Conservation (phyloP, 2,797 vertebrate species). For the Clarias fuscus region DNA sequence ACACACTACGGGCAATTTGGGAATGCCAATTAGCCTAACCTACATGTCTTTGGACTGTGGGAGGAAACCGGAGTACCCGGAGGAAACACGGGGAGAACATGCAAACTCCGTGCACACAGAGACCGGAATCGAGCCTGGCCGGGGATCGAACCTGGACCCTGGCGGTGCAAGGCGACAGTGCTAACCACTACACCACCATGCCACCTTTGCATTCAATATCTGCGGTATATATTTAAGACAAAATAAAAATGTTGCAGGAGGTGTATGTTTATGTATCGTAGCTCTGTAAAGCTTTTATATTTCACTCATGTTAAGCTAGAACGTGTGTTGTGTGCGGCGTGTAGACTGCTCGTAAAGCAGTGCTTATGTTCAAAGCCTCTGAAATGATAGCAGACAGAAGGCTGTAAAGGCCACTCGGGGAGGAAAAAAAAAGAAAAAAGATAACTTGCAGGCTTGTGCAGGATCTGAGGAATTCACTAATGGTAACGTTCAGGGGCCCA, state of each 20-base stretch:
- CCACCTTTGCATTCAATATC: not conserved
- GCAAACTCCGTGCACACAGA: too few species aligned
- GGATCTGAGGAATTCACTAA: conserved; percentile 79
- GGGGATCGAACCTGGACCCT: too few species aligned
- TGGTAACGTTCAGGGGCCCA: conserved; percentile 77
- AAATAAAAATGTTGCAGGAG: not conserved
- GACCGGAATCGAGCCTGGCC: too few species aligned
- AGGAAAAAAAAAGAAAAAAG: conserved; percentile 66
- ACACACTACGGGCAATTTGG: too few species aligned
- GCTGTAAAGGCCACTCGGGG: conserved; percentile 31
- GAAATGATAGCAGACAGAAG: conserved; percentile 42
- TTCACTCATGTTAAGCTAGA: not conserved
- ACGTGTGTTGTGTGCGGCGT: not conserved
- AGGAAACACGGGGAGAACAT: too few species aligned
- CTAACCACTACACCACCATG: too few species aligned
- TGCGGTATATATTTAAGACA: not conserved
- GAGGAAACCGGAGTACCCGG: too few species aligned
- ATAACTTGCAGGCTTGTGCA: conserved; percentile 71
- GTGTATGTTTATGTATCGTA: not conserved
- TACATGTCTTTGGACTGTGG: too few species aligned
- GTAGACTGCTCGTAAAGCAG: conserved; percentile 22
- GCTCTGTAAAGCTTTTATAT: not conserved
- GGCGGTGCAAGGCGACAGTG: too few species aligned
- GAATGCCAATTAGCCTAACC: too few species aligned
- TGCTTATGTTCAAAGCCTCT: conserved; percentile 37